These are phyloP conservation scores for Sarcophaga bullata DNA, from an alignment of 1,140 invertebrate genomes.

Conservation along the genomic window DNA sequence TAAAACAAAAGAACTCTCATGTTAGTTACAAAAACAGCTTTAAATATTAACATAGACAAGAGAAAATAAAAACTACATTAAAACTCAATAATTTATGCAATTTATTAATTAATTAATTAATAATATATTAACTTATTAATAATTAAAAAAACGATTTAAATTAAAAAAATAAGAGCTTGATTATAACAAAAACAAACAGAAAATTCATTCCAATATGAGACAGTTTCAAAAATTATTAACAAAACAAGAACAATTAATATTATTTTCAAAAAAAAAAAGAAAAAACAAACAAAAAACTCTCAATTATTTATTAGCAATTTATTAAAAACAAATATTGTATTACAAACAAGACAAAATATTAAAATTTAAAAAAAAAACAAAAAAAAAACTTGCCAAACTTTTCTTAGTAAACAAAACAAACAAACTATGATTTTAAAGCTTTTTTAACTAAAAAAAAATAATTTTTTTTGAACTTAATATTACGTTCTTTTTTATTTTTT, in stretches of 20 bases:
- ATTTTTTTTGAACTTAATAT: too few species aligned
- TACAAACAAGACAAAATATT: background rate
- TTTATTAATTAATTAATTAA: background rate
- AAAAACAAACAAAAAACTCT: background rate
- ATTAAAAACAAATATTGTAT: background rate
- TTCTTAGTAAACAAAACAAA: background rate
- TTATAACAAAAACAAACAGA: background rate
- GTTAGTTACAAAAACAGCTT: conserved; percentile 18
- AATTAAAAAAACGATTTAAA: background rate
- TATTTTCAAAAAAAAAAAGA: too few species aligned
- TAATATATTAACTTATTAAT: background rate
- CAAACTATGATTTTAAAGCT: background rate
- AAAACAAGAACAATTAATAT: background rate
- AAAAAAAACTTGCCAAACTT: background rate
- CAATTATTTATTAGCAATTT: conserved; percentile 30
- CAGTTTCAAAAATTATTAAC: conserved; percentile 17
- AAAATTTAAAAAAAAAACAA: background rate
- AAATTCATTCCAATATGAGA: conserved; percentile 22
- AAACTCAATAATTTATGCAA: conserved; percentile 9
- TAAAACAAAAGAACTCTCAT: conserved; percentile 7
- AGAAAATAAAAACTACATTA: background rate
- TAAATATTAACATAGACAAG: background rate
- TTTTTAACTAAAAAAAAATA: background rate
- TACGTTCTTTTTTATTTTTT: too few species aligned
- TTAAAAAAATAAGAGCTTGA: conserved; percentile 10